Base-by-base conservation (phyloP, 2,797 vertebrate genomes). In the Moxostoma hubbsi region DNA sequence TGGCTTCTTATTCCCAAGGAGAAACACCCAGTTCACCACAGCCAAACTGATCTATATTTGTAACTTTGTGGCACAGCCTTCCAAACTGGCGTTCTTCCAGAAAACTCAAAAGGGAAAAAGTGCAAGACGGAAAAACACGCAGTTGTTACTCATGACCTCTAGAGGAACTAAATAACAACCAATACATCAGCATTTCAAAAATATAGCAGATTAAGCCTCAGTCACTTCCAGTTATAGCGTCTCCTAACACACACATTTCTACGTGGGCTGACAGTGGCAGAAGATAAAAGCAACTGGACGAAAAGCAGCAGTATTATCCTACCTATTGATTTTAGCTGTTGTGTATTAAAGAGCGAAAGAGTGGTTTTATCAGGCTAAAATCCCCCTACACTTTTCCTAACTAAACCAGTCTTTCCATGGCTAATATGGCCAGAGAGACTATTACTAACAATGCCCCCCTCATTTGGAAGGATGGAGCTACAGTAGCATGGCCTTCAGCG, bases 311-410 rank as follows among this genome's bases (percentile, higher is more conserved):
- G 96, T 95, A 96, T 97, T 95, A 97, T 96, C 96, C 95, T 90
- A 93, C 91, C 93, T 96, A 98, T 96, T 97, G 97, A 98, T 97
- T 97, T 96, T 96, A 92, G 92, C 96, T 96, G 96, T 94, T 94
- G 95, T 95, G 95, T 97, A 97, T 98, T 96, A 97, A 93, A 94
- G 93, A 94, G 94, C 95, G 92, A 93, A 93, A 96, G 94, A 94
- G 92, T 90, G 92, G 93, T 92, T 96, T 97, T 95, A 98, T 96
- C 95, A 94, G 94, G 94, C 95, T 95, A 95, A 95, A 94, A 95
- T 93, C 94, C 94, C 93, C 92, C 89, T 88, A 91, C 93, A 96
- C 95, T 96, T 96, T 95, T 92, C 93, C 93, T 95, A 96, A 95
- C 94, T 95, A 95, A 96, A 96, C 89, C 90, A 95, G 95, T 95